Conservation (phyloP, 1,140 invertebrate species). For the Sinella curviseta region DNA sequence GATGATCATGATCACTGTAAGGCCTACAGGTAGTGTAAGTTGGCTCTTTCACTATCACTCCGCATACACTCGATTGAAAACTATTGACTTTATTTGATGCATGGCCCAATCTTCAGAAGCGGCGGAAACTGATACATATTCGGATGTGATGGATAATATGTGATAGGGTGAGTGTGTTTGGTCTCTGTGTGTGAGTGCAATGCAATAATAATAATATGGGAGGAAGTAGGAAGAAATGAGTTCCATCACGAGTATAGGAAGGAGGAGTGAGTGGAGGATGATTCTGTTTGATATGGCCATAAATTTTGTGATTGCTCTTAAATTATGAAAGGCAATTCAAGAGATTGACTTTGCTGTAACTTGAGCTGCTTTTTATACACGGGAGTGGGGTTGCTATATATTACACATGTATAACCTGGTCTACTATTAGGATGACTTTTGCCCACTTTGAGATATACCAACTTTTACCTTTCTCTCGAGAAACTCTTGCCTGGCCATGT, state of each 20-base stretch:
- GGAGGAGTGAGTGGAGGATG: not conserved
- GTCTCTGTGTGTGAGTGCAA: too few species aligned
- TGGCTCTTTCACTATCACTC: not conserved
- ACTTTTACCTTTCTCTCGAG: not conserved
- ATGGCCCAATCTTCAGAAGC: conserved; percentile 7
- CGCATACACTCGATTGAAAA: not conserved
- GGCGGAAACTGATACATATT: conserved; percentile 13
- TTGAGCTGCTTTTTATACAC: not conserved
- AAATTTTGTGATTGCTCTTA: conserved; percentile 49
- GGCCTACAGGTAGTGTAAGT: too few species aligned
- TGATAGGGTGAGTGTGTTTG: too few species aligned
- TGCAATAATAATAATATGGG: conserved; percentile 9
- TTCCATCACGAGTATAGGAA: not conserved
- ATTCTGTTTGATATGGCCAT: conserved; percentile 36
- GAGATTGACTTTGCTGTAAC: conserved; percentile 42
- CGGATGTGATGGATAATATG: conserved; percentile 9
- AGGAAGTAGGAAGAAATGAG: not conserved
- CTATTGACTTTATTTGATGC: not conserved
- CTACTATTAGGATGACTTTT: too few species aligned
- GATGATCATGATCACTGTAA: too few species aligned
- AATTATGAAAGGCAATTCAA: conserved; percentile 48
- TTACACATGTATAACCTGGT: too few species aligned
- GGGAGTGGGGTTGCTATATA: too few species aligned
- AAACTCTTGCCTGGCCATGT: not conserved
- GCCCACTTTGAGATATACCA: too few species aligned